These are phyloP conservation scores for Aphelenchoides fujianensis DNA, from an alignment of 1,140 invertebrate genomes.

Conservation along the genomic window DNA sequence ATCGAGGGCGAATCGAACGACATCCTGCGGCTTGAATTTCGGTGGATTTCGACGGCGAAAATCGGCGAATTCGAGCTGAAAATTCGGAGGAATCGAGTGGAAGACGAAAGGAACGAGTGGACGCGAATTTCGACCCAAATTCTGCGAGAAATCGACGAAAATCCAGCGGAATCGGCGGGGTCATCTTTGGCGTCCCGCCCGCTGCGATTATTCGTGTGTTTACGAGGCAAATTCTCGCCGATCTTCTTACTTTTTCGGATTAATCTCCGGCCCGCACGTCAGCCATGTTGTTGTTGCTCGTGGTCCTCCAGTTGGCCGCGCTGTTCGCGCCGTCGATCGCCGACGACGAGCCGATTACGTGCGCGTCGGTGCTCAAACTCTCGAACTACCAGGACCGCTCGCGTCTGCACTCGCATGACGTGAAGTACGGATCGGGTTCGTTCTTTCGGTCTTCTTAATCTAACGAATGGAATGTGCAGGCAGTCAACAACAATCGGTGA, in stretches of 20 bases:
- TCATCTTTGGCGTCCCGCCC: too few species aligned
- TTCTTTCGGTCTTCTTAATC: too few species aligned
- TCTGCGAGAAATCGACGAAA: too few species aligned
- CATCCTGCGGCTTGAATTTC: conserved; percentile 1
- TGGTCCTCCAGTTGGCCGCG: neutral
- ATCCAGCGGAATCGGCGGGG: too few species aligned
- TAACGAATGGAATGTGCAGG: too few species aligned
- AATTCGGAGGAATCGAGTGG: neutral
- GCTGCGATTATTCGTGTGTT: too few species aligned
- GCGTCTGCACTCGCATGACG: conserved; percentile 88
- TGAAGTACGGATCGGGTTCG: conserved; percentile 96
- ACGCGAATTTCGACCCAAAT: too few species aligned
- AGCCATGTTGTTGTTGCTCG: neutral
- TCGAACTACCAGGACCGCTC: conserved; percentile 68
- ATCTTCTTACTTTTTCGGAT: too few species aligned
- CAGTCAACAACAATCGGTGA: too few species aligned
- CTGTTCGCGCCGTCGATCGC: conserved; percentile 4
- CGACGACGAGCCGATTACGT: conserved; percentile 72
- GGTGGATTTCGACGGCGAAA: neutral
- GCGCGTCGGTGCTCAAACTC: conserved; percentile 87
- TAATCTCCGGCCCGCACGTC: too few species aligned
- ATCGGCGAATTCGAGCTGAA: neutral
- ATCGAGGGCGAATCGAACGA: neutral
- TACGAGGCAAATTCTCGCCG: too few species aligned
- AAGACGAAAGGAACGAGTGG: too few species aligned